These are phyloP conservation scores for Lasius fuliginosus DNA, from an alignment of 2,888 invertebrate genomes.

Conservation along the genomic window DNA sequence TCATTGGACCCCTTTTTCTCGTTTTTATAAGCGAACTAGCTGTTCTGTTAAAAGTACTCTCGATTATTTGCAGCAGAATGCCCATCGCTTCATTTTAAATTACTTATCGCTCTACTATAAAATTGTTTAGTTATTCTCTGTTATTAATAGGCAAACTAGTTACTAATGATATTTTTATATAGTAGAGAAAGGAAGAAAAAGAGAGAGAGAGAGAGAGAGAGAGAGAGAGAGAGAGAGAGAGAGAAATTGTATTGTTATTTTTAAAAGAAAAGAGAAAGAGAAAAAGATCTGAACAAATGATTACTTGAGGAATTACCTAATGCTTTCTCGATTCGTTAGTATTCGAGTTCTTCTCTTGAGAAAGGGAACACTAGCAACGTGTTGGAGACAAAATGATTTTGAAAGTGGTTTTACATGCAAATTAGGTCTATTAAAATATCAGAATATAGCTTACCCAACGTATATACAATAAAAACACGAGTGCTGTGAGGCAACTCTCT, in stretches of 20 bases:
- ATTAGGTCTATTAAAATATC: conserved; percentile 84
- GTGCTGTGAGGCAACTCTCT: conserved; percentile 73
- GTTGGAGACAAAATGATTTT: conserved; percentile 73
- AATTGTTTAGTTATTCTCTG: not conserved
- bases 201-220: not conserved
- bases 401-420: conserved; percentile 83
- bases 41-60: conserved; percentile 43
- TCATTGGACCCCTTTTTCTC: conserved; percentile 71
- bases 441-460: conserved; percentile 74
- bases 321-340: conserved; percentile 5
- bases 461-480: conserved; percentile 80
- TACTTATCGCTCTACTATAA: not conserved
- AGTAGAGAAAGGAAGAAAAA: not conserved
- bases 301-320: not conserved
- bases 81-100: conserved; percentile 6
- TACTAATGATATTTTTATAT: not conserved
- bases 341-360: conserved; percentile 38
- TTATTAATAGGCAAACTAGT: conserved; percentile 6
- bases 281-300: not conserved
- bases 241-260: not conserved
- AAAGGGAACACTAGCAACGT: conserved; percentile 69
- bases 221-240: not conserved
- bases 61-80: conserved; percentile 32
- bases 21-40: conserved; percentile 58
- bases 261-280: not conserved